Percentiles rank a stretch among this genome's conserved stretches.
phyloP scores from a whole-genome alignment of 2,888 invertebrate species.

The Philonicus albiceps region DNA sequence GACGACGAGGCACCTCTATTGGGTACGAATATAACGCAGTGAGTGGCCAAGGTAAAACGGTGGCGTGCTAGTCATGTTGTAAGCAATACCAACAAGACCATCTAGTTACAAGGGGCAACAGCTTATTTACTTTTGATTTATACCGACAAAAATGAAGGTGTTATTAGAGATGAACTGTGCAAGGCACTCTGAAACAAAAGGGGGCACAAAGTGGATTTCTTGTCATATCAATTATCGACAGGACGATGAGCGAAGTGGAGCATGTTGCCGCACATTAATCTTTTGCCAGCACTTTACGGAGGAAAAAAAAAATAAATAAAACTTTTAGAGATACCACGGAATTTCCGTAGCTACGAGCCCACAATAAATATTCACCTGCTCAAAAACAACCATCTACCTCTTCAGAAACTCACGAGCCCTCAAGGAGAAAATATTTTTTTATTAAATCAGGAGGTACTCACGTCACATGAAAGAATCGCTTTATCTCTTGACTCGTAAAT shows the following conservation, averaged over 20 bases:
- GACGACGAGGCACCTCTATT: conserved; percentile 30
- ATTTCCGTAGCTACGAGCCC: neutral
- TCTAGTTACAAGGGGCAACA: conserved; percentile 5
- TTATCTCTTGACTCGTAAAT: conserved; percentile 35
- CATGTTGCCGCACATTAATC: neutral
- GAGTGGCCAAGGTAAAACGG: neutral
- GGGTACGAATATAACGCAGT: neutral
- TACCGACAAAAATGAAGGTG: neutral
- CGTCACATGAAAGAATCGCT: neutral
- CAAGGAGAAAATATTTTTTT: conserved; percentile 7
- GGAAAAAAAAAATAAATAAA: neutral
- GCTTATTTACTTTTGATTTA: conserved; percentile 22
- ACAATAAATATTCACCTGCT: neutral
- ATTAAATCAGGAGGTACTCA: conserved; percentile 29
- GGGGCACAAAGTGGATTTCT: neutral
- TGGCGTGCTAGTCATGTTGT: neutral
- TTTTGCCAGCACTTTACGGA: neutral
- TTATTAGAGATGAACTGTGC: neutral
- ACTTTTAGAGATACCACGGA: neutral
- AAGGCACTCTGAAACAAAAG: neutral
- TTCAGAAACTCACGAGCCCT: neutral
- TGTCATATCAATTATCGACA: neutral
- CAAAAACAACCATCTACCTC: neutral
- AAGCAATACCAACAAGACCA: conserved; percentile 7
- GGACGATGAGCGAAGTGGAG: neutral